These are phyloP conservation scores for Ammodytes dubius DNA, from an alignment of 2,113 vertebrate species.

Conservation along the genomic window DNA sequence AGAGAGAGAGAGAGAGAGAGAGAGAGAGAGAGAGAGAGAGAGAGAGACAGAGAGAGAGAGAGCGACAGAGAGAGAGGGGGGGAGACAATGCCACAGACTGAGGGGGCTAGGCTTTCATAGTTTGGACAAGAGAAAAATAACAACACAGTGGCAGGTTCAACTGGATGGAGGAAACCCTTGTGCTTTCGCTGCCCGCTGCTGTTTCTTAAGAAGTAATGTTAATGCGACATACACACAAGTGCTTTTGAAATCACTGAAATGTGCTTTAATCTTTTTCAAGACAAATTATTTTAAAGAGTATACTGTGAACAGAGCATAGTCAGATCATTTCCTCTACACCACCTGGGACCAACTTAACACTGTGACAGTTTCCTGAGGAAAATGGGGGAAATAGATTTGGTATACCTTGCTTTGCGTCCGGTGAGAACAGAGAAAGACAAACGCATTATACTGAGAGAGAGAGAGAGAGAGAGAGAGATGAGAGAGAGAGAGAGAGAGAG, in stretches of 20 bases:
- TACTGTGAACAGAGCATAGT: conserved; percentile 42
- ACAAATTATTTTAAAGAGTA: conserved; percentile 67
- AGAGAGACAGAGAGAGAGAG: conserved; percentile 32
- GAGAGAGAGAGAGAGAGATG: too few species aligned
- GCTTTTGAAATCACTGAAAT: conserved; percentile 58
- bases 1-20: conserved; percentile 28
- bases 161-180: conserved; percentile 42
- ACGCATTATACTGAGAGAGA: conserved; percentile 30
- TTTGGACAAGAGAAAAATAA: conserved; percentile 65
- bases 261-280: conserved; percentile 74
- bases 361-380: conserved; percentile 45
- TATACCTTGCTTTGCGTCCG: conserved; percentile 34
- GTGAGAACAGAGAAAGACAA: conserved; percentile 43
- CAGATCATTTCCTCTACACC: conserved; percentile 63
- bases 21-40: conserved; percentile 41
- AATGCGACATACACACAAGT: conserved; percentile 48
- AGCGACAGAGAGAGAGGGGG: conserved; percentile 43
- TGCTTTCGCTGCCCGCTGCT: conserved; percentile 32
- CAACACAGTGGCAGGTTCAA: conserved; percentile 68
- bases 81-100: conserved; percentile 72
- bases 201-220: conserved; percentile 36
- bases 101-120: conserved; percentile 64
- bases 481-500: not conserved
- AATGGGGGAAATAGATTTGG: conserved; percentile 42
- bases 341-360: conserved; percentile 54